Evolutionary conservation across 2,888 invertebrate genomes (phyloP).

Genomic region (Pharmacophagus antenor): DNA sequence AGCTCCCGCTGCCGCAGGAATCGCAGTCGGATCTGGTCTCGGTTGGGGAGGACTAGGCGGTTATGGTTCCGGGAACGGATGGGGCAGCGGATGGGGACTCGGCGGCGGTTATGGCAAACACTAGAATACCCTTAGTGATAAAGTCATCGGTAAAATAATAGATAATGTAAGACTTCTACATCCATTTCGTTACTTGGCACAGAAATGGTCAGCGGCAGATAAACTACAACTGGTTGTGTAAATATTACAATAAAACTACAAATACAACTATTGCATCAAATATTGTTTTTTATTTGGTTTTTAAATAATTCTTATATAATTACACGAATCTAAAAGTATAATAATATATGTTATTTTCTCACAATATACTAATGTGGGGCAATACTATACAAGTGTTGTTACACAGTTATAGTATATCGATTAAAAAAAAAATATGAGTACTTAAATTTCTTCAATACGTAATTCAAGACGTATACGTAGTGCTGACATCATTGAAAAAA

Average conservation of each 20-base stretch:
- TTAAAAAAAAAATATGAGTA: too few relatives aligned
- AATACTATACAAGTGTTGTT: too few relatives aligned
- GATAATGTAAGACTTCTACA: constrained; percentile 59
- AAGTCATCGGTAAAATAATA: constrained; percentile 32
- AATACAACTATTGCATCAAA: constrained; percentile 35
- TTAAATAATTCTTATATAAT: background rate
- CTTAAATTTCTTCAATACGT: too few relatives aligned
- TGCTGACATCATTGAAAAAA: too few relatives aligned
- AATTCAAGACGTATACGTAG: too few relatives aligned
- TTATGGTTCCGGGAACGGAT: constrained; percentile 31
- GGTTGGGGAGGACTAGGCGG: constrained; percentile 31
- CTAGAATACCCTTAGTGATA: constrained; percentile 37
- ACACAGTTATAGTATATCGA: too few relatives aligned
- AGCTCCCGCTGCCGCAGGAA: constrained; percentile 40
- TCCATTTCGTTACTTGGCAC: constrained; percentile 58
- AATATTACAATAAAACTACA: constrained; percentile 36
- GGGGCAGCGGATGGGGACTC: constrained; percentile 33
- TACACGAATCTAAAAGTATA: too few relatives aligned
- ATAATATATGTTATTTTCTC: too few relatives aligned
- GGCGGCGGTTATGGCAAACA: constrained; percentile 34
- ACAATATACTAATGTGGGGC: background rate
- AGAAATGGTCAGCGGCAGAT: constrained; percentile 73
- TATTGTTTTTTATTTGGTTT: background rate
- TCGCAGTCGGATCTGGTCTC: constrained; percentile 35
- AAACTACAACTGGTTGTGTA: constrained; percentile 51